Evolutionary conservation across 2,888 invertebrate species (phyloP).

Genomic region (Xanthorhoe spadicearia): DNA sequence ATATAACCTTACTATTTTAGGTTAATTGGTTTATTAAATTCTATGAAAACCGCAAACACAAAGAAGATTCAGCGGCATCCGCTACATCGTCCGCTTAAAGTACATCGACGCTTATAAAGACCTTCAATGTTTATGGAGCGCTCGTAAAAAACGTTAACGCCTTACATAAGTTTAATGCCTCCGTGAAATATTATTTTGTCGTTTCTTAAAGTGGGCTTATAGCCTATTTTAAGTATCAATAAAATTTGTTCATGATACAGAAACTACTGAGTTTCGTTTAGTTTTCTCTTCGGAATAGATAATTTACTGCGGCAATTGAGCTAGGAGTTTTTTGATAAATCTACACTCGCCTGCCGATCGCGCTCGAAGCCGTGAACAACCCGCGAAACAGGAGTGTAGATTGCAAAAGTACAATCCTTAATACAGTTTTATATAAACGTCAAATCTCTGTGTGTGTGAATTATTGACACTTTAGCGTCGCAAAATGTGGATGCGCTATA

Average conservation of each 20-base stretch:
- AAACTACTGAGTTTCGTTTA: not conserved
- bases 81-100: slow-evolving; percentile 20
- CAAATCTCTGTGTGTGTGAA: too few relatives aligned
- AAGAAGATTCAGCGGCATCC: not conserved
- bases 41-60: too few relatives aligned
- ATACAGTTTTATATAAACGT: too few relatives aligned
- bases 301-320: not conserved
- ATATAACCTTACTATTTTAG: too few relatives aligned
- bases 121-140: slow-evolving; percentile 35
- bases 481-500: too few relatives aligned
- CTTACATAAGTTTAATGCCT: slow-evolving; percentile 44
- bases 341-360: too few relatives aligned
- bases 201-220: slow-evolving; percentile 34
- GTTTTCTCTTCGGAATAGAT: not conserved
- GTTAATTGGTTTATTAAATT: too few relatives aligned
- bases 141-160: slow-evolving; percentile 44
- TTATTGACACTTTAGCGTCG: too few relatives aligned
- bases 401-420: too few relatives aligned
- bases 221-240: slow-evolving; percentile 13
- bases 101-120: slow-evolving; percentile 27
- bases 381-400: too few relatives aligned
- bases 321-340: too few relatives aligned
- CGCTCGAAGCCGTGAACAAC: too few relatives aligned
- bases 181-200: slow-evolving; percentile 44
- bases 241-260: not conserved